Conservation (phyloP, 2,113 vertebrate species). For the Xiphophorus couchianus region DNA sequence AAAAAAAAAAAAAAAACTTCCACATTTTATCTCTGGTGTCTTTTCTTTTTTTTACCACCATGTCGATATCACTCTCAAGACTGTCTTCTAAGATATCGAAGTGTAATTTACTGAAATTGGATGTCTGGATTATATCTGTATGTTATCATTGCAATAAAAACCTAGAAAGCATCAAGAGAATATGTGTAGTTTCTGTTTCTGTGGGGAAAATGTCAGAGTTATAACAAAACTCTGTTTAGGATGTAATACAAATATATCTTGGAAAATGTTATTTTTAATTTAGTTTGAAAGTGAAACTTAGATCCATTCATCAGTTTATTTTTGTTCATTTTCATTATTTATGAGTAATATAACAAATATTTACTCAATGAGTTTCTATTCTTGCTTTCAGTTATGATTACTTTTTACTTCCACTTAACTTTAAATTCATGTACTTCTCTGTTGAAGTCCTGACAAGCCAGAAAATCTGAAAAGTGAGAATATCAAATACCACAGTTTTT, state of each 20-base stretch:
- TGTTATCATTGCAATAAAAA: conserved; percentile 85
- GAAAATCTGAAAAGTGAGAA: too few species aligned
- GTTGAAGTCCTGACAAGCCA: too few species aligned
- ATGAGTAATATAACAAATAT: too few species aligned
- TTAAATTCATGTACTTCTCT: too few species aligned
- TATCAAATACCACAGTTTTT: too few species aligned
- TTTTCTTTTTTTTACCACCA: conserved; percentile 47
- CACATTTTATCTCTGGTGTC: conserved; percentile 65
- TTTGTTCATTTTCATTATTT: too few species aligned
- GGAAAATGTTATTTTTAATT: too few species aligned
- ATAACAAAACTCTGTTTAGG: not conserved
- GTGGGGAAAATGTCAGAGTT: not conserved
- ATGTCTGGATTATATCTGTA: conserved; percentile 82
- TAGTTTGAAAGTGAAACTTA: too few species aligned
- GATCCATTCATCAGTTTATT: too few species aligned
- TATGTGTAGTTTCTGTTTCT: not conserved
- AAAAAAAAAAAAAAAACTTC: conserved; percentile 1
- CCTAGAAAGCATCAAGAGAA: conserved; percentile 62
- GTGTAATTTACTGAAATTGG: conserved; percentile 82
- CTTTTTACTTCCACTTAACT: too few species aligned
- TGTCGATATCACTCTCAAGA: conserved; percentile 72
- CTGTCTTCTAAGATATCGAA: conserved; percentile 78
- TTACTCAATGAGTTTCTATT: too few species aligned
- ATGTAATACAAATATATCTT: not conserved
- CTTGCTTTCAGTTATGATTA: too few species aligned